These are phyloP conservation scores for Lycocerus yunnanus DNA, from an alignment of 2,888 invertebrate species.

Conservation along the genomic window DNA sequence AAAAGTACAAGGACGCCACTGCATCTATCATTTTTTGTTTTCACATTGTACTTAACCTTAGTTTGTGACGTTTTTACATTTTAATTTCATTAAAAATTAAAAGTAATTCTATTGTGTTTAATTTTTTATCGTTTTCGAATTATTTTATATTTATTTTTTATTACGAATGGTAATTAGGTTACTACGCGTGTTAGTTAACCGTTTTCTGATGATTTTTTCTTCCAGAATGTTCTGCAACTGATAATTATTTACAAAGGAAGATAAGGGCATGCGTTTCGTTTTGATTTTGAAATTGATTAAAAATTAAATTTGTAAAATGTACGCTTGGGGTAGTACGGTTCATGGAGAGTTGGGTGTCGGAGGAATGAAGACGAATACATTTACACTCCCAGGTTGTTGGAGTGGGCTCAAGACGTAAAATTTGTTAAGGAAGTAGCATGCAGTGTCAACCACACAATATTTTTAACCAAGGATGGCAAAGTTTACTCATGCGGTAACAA, in stretches of 20 bases:
- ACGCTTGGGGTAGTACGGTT: slow-evolving; percentile 77
- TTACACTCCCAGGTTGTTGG: slow-evolving; percentile 63
- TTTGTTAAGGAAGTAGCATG: slow-evolving; percentile 67
- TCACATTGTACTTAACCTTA: neutral
- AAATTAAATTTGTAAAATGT: slow-evolving; percentile 54
- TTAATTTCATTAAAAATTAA: neutral
- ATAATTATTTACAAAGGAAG: neutral
- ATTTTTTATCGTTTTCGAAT: neutral
- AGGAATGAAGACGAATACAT: slow-evolving; percentile 75
- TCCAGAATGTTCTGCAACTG: neutral
- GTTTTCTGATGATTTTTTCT: neutral
- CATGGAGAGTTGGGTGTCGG: slow-evolving; percentile 81
- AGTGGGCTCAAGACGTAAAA: slow-evolving; percentile 64
- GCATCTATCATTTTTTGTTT: neutral
- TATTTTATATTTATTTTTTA: neutral
- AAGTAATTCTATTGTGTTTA: neutral
- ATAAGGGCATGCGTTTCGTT: neutral
- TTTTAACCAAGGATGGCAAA: slow-evolving; percentile 76
- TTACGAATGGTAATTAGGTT: neutral
- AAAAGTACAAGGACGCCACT: neutral
- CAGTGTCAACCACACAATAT: slow-evolving; percentile 81
- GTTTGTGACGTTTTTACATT: neutral
- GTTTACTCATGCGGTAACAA: slow-evolving; percentile 93
- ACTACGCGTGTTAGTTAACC: neutral
- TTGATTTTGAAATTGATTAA: neutral